These are phyloP conservation scores for Hormiphora californensis DNA, from an alignment of 37 sponge, comb jelly and placozoan species.

Conservation along the genomic window DNA sequence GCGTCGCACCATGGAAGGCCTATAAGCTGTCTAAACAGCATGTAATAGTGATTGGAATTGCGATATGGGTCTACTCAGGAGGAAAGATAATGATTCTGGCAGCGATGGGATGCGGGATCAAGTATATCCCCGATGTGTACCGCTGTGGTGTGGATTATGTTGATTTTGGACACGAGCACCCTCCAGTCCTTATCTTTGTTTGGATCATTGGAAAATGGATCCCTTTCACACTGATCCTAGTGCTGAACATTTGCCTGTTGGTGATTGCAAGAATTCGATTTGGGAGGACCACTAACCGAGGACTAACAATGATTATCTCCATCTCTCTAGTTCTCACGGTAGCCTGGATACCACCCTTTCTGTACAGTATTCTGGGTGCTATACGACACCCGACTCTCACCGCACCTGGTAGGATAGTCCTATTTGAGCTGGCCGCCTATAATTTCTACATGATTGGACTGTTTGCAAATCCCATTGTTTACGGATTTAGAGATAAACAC, in stretches of 20 bases:
- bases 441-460: not conserved
- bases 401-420: not conserved
- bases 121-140: not conserved
- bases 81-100: conserved; percentile 3
- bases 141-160: conserved; percentile 20
- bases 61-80: not conserved
- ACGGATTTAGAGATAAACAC: not conserved
- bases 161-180: not conserved
- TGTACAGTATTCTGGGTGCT: conserved; percentile 10
- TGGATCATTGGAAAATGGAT: conserved; percentile 7
- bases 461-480: not conserved
- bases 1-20: not conserved
- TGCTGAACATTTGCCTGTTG: not conserved
- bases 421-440: not conserved
- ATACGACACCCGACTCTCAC: not conserved
- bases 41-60: not conserved
- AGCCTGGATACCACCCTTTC: not conserved
- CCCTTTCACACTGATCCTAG: not conserved
- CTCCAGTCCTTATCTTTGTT: not conserved
- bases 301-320: not conserved
- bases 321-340: not conserved
- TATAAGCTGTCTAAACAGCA: not conserved
- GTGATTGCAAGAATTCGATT: not conserved
- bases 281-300: not conserved
- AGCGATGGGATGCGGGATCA: not conserved